phyloP scores from a whole-genome alignment of 2,888 invertebrate genomes.

The Sycophila texana region DNA sequence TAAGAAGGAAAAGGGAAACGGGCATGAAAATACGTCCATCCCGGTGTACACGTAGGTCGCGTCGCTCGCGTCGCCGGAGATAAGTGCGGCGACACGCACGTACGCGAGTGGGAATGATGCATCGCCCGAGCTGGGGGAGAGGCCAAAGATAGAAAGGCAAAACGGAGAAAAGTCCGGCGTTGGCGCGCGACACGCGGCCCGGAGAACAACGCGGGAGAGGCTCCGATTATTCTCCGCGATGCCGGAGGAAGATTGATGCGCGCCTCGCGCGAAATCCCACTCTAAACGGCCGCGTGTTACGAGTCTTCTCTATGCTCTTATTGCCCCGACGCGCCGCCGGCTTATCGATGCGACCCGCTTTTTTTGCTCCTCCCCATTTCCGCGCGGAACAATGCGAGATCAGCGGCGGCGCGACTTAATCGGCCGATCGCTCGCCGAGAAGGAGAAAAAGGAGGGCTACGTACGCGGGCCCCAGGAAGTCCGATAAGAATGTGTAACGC shows the following conservation, averaged over 20 bases:
- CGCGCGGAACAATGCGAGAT: neutral
- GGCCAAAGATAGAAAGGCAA: neutral
- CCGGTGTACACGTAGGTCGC: neutral
- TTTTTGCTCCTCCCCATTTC: neutral
- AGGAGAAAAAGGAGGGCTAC: too few species aligned
- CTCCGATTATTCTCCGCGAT: neutral
- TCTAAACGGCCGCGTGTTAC: constrained; percentile 33
- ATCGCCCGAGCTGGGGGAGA: neutral
- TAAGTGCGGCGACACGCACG: neutral
- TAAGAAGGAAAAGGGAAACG: too few species aligned
- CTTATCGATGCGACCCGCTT: constrained; percentile 12
- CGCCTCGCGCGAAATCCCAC: neutral
- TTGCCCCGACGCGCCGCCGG: neutral
- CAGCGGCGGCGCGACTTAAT: too few species aligned
- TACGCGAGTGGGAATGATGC: constrained; percentile 10
- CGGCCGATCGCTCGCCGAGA: neutral
- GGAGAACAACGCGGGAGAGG: neutral
- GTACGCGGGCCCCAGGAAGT: too few species aligned
- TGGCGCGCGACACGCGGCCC: neutral
- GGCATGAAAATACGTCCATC: neutral
- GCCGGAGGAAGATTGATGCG: constrained; percentile 39
- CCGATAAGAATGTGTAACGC: too few species aligned
- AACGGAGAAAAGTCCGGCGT: neutral
- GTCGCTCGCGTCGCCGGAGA: constrained; percentile 8
- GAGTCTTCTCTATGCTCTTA: constrained; percentile 21